phyloP scores from a whole-genome alignment of 1,140 invertebrate genomes.

The Drosophila lowei region DNA sequence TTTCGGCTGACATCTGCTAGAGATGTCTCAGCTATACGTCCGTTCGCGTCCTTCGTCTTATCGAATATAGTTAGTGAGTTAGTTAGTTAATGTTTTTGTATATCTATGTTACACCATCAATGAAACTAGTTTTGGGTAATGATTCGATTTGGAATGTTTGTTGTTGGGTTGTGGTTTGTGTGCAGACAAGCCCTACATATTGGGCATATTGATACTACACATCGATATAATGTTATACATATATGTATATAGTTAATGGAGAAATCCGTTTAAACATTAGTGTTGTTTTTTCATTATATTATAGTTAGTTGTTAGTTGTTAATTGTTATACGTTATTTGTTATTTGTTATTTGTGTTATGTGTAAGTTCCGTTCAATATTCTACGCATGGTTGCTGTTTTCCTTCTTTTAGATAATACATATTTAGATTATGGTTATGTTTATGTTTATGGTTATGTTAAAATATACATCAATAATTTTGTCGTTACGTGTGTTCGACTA shows the following conservation, averaged over 20 bases:
- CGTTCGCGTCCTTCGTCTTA: slow-evolving; percentile 7
- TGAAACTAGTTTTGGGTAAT: slow-evolving; percentile 60
- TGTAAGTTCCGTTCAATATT: slow-evolving; percentile 72
- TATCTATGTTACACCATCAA: slow-evolving; percentile 80
- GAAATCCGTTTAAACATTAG: slow-evolving; percentile 46
- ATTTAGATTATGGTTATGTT: slow-evolving; percentile 48
- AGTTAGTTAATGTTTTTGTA: slow-evolving; percentile 52
- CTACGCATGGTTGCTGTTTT: slow-evolving; percentile 77
- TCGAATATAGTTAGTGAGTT: slow-evolving; percentile 13
- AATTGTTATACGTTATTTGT: slow-evolving; percentile 20
- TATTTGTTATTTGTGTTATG: slow-evolving; percentile 38
- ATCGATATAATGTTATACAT: slow-evolving; percentile 11
- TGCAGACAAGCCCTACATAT: slow-evolving; percentile 22
- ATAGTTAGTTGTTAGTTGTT: slow-evolving; percentile 16
- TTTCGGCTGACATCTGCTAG: slow-evolving; percentile 2
- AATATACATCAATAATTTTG: slow-evolving; percentile 74
- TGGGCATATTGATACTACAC: slow-evolving; percentile 1
- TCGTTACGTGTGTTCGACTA: slow-evolving; percentile 54
- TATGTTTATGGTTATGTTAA: slow-evolving; percentile 39
- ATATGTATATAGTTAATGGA: slow-evolving; percentile 32
- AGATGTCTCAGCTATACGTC: slow-evolving; percentile 1
- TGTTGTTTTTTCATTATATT: neutral
- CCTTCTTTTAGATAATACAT: slow-evolving; percentile 20
- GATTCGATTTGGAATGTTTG: slow-evolving; percentile 27
- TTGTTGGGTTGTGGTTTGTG: slow-evolving; percentile 12